Evolutionary conservation across 2,797 vertebrate species (phyloP).

Genomic region (Hybognathus amarus): DNA sequence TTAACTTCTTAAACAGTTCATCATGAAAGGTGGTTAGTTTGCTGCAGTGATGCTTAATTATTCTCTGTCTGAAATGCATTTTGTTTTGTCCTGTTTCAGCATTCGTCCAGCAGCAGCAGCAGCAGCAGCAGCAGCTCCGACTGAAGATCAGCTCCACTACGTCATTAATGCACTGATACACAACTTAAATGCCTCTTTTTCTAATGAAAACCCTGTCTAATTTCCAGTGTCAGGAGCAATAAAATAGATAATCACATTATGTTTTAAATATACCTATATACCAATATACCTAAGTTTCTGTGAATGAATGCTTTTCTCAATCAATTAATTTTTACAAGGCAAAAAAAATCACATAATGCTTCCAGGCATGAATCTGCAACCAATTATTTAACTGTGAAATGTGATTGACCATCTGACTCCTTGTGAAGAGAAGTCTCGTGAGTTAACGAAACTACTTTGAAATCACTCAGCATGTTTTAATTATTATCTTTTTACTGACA

Average conservation of each 20-base stretch:
- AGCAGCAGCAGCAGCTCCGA: constrained; percentile 45
- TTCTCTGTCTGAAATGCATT: neutral
- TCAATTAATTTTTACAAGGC: neutral
- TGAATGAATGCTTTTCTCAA: neutral
- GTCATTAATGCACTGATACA: neutral
- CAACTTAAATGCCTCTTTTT: neutral
- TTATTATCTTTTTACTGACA: neutral
- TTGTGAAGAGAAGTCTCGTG: neutral
- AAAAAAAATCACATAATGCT: neutral
- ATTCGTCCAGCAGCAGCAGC: constrained; percentile 2
- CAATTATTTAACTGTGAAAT: neutral
- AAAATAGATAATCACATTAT: neutral
- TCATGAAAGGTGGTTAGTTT: neutral
- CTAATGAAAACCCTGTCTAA: neutral
- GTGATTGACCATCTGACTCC: neutral
- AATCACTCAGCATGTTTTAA: neutral
- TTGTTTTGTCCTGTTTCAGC: neutral
- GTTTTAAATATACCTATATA: neutral
- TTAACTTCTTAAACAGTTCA: neutral
- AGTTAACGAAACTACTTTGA: neutral
- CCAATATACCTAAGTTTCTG: neutral
- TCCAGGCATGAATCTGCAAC: neutral
- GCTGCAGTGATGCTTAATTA: neutral
- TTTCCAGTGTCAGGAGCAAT: neutral
- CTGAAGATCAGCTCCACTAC: neutral